Evolutionary conservation across 2,113 vertebrate species (phyloP).

Genomic region (Cavia porcellus): DNA sequence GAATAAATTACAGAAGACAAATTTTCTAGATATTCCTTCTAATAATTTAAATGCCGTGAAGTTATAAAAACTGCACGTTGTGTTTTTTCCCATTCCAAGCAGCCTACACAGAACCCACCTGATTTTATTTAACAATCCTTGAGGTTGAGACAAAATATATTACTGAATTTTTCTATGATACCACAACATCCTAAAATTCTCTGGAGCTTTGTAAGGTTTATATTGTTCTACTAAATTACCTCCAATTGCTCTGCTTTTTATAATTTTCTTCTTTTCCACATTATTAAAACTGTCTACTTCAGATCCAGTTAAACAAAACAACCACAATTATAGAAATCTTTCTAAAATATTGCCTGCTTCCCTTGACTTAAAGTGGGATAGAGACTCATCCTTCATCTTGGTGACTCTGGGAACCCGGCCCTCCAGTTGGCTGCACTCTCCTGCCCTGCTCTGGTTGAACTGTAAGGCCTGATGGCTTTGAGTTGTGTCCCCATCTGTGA

Average conservation of each 20-base stretch:
- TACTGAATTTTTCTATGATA: neutral
- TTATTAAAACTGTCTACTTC: constrained; percentile 4
- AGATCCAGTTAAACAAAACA: neutral
- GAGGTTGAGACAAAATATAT: neutral
- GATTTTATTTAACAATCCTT: neutral
- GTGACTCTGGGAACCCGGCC: too few species aligned
- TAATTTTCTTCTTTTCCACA: neutral
- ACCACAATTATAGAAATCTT: neutral
- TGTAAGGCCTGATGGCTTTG: neutral
- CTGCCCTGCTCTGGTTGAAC: neutral
- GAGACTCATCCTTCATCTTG: neutral
- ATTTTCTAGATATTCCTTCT: neutral
- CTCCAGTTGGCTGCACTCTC: fast-evolving
- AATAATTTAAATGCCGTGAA: neutral
- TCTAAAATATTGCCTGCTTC: neutral
- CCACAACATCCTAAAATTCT: neutral
- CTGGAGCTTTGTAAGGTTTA: neutral
- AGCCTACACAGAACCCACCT: neutral
- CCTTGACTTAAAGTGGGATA: neutral
- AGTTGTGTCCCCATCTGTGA: neutral
- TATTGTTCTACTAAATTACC: neutral
- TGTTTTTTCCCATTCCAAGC: neutral
- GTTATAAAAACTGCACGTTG: neutral
- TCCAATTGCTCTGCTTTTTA: neutral
- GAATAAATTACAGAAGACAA: neutral